Evolutionary conservation across 2,113 vertebrate genomes (phyloP).

Genomic region (Syngnathus scovelli): DNA sequence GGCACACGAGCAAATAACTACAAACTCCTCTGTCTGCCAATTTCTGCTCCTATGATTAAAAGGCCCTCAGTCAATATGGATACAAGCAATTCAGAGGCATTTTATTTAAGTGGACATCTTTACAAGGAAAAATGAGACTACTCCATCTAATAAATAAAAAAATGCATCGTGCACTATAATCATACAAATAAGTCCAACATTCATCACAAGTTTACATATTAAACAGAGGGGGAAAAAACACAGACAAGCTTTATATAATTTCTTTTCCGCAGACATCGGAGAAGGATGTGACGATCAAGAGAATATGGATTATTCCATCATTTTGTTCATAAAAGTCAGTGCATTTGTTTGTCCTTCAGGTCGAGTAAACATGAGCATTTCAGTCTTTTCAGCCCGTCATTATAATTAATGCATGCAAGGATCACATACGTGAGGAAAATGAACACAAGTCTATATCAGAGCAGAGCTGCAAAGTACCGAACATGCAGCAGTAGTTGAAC

Average conservation of each 20-base stretch:
- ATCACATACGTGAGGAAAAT: constrained; percentile 43
- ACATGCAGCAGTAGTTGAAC: constrained; percentile 49
- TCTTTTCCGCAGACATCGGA: constrained; percentile 39
- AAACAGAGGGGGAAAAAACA: constrained; percentile 37
- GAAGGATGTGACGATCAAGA: constrained; percentile 30
- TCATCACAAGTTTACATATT: constrained; percentile 48
- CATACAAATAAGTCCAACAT: constrained; percentile 32
- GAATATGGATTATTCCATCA: constrained; percentile 13
- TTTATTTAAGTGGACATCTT: constrained; percentile 66
- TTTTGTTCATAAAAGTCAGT: constrained; percentile 27
- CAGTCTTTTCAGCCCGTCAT: constrained; percentile 15
- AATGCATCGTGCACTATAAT: constrained; percentile 46
- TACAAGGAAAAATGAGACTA: constrained; percentile 42
- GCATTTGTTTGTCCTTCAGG: constrained; percentile 23
- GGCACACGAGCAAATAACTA: constrained; percentile 4
- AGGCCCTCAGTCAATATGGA: constrained; percentile 37
- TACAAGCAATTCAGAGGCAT: constrained; percentile 54
- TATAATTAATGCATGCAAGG: constrained; percentile 62
- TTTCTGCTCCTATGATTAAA: constrained; percentile 41
- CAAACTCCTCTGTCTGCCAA: constrained; percentile 25
- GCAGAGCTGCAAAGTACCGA: constrained; percentile 44
- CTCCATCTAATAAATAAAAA: constrained; percentile 43
- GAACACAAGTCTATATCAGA: constrained; percentile 45
- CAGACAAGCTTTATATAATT: constrained; percentile 38
- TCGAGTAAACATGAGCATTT: constrained; percentile 39